Evolutionary conservation across 2,797 vertebrate genomes (phyloP).

Genomic region (Sebastes steindachneri): DNA sequence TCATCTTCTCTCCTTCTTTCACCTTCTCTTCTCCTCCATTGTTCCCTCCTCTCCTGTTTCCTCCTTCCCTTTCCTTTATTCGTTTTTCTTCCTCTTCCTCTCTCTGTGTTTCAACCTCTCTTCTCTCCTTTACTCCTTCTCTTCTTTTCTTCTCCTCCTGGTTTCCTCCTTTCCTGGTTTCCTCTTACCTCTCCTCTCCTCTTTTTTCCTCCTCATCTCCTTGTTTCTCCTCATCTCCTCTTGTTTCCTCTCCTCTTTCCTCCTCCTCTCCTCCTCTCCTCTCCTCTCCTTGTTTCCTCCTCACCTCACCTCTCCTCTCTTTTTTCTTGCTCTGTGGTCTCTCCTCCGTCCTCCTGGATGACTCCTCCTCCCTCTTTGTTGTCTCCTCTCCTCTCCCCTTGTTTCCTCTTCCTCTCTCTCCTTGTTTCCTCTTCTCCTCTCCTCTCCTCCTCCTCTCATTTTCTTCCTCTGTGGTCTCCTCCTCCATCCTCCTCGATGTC

Average conservation of each 20-base stretch:
- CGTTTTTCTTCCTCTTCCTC: no score
- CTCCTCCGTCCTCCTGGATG: no score
- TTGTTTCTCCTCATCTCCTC: neutral
- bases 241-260: neutral
- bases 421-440: no score
- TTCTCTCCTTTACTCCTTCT: neutral
- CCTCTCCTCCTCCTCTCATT: neutral
- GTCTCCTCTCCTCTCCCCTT: neutral
- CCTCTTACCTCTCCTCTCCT: neutral
- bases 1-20: no score
- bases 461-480: no score
- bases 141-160: neutral
- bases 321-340: no score
- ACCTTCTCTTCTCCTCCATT: no score
- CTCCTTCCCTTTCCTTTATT: no score
- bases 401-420: neutral
- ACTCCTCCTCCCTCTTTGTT: neutral
- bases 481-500: rapidly evolving
- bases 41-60: no score
- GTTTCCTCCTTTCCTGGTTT: neutral
- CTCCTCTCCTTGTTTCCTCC: no score
- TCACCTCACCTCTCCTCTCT: no score
- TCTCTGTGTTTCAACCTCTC: neutral
- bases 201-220: neutral
- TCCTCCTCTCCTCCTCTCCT: neutral